phyloP scores from a whole-genome alignment of 1,140 invertebrate species.

The Scaptomyza hsui region DNA sequence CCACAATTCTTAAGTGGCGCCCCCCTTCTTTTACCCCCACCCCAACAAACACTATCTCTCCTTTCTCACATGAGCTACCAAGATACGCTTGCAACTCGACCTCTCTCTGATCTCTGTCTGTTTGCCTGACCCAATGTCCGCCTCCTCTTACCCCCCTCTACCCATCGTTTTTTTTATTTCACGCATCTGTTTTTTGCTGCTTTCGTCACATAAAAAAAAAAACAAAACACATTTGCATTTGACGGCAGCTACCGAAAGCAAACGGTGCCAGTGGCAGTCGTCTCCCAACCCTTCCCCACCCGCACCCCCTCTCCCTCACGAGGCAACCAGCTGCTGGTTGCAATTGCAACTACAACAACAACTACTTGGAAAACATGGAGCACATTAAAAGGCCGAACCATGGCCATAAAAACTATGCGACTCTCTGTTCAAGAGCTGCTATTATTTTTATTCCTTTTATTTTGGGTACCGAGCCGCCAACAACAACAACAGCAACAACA shows the following conservation, averaged over 20 bases:
- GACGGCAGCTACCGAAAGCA: conserved; percentile 30
- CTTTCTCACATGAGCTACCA: conserved; percentile 1
- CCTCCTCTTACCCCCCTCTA: conserved; percentile 1
- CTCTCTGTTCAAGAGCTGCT: conserved; percentile 56
- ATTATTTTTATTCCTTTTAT: conserved; percentile 75
- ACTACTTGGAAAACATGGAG: conserved; percentile 1
- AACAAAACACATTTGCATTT: conserved; percentile 39
- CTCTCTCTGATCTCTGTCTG: conserved; percentile 15
- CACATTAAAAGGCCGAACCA: conserved; percentile 61
- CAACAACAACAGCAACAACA: conserved; percentile 29
- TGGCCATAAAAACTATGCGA: conserved; percentile 73
- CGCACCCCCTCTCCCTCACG: background rate
- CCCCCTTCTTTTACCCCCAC: background rate
- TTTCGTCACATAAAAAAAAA: conserved; percentile 52
- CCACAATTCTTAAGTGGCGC: background rate
- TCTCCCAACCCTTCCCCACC: background rate
- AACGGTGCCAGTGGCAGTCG: conserved; percentile 25
- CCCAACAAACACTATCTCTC: background rate
- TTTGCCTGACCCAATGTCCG: conserved; percentile 29
- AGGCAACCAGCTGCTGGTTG: conserved; percentile 41
- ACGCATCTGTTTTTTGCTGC: conserved; percentile 46
- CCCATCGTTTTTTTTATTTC: conserved; percentile 16
- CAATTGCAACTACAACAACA: conserved; percentile 39
- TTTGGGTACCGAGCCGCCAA: conserved; percentile 61
- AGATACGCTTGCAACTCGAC: conserved; percentile 13